Evolutionary conservation across 2,113 vertebrate species (phyloP), one percentile per base, ranked within the genome.

Genomic region (Alexandromys fortis): DNA sequence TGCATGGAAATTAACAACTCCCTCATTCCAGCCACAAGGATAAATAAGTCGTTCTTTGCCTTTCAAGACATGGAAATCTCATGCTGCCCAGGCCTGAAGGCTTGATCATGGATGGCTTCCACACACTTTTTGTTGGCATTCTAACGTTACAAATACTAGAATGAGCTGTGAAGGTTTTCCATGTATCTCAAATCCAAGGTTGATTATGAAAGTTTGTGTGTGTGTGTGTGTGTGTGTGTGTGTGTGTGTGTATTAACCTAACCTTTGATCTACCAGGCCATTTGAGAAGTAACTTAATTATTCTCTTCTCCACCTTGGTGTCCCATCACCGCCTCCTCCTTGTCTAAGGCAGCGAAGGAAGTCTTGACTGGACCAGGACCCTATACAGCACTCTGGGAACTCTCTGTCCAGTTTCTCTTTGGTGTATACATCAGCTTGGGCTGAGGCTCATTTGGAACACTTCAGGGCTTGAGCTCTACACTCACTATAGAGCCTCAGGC

Each of bases 41-140:
- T 11, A 7, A 14, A 49, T n/a, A 10, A 83, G 49, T 73, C 58
- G 35, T 30, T 85, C 30, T 70, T 68, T 90, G 22, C 55, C 17
- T 86, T 13, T 68, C 14, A 67, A 30, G 16, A 33, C n/a, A 52
- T 55, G 42, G 12, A 55, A 86, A 55, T 8, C 58, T 58, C 58
- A 7, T 47, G 11, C 58, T 78, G 22, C 14, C 49, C 17, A 91
- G 67, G 6, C 3, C 35, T 28, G 49, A 52, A 90, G 35, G 67
- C 58, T 5, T 87, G 68, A 75, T 33, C 3, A 11, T 42, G 22
- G 5, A 21, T 79, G 67, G 28, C 52, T 87, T 35, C 21, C 35
- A 73, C 8, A n/a, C 52, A 87, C 52, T 87, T 94, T 91, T 77
- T 42, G 68, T 21, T 78, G 52, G 89, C 33, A 33, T 96, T 42